These are phyloP conservation scores for Leptogaster cylindrica DNA, from an alignment of 2,888 invertebrate species.

Conservation along the genomic window DNA sequence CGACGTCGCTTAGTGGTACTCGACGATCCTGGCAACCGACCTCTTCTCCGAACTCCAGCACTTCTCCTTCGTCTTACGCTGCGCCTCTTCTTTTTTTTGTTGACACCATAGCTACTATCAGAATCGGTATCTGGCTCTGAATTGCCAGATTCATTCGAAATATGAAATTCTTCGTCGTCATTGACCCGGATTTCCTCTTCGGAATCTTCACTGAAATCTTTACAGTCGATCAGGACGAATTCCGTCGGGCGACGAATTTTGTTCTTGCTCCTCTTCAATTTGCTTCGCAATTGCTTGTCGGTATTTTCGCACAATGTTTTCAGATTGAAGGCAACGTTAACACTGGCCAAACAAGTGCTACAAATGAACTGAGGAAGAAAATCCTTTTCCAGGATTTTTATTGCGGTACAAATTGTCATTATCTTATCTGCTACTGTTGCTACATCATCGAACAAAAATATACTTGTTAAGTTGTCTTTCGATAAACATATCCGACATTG, in stretches of 20 bases:
- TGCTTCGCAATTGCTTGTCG: constrained; percentile 59
- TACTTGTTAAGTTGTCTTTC: constrained; percentile 54
- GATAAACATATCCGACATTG: constrained; percentile 60
- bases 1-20: neutral
- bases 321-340: constrained; percentile 59
- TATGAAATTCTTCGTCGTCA: constrained; percentile 60
- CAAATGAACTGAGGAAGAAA: constrained; percentile 62
- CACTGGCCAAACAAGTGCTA: constrained; percentile 56
- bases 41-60: constrained; percentile 23
- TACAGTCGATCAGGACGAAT: constrained; percentile 60
- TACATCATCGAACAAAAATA: constrained; percentile 56
- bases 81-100: constrained; percentile 38
- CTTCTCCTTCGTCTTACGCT: constrained; percentile 9
- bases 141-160: constrained; percentile 58
- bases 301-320: constrained; percentile 59
- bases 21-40: constrained; percentile 11
- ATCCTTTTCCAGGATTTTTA: constrained; percentile 59
- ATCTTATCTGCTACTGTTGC: constrained; percentile 59
- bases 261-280: constrained; percentile 59
- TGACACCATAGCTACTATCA: constrained; percentile 53
- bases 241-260: constrained; percentile 57
- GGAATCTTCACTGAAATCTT: constrained; percentile 48
- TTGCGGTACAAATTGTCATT: constrained; percentile 59
- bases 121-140: constrained; percentile 54
- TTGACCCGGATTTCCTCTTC: constrained; percentile 53